Conservation (phyloP, 2,113 vertebrate genomes). For the Hipposideros armiger region DNA sequence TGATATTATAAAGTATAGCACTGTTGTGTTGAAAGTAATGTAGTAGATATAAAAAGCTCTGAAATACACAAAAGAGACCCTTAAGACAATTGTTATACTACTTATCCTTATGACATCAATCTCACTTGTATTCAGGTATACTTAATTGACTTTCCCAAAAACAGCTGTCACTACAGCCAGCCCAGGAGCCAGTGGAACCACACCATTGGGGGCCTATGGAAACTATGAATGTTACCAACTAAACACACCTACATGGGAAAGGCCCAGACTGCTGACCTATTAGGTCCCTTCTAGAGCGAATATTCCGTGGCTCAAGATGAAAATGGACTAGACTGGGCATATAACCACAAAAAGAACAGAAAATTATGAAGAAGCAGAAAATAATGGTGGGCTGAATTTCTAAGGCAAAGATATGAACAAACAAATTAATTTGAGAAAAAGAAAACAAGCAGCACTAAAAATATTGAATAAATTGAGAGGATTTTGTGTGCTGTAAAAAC, state of each 20-base stretch:
- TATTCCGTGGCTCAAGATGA: background rate
- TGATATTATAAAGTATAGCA: background rate
- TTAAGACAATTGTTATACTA: background rate
- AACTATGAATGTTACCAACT: background rate
- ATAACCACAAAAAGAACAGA: background rate
- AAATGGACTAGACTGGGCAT: background rate
- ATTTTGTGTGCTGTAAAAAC: background rate
- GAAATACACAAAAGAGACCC: background rate
- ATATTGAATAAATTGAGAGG: background rate
- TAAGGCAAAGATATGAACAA: background rate
- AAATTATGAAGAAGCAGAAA: slow-evolving; percentile 8
- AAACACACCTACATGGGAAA: background rate
- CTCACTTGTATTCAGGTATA: background rate
- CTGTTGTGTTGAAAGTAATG: background rate
- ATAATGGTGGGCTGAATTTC: background rate
- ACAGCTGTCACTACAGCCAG: background rate
- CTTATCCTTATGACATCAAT: background rate
- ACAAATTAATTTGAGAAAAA: slow-evolving; percentile 22
- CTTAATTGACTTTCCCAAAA: background rate
- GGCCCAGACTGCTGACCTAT: background rate
- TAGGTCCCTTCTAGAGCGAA: background rate
- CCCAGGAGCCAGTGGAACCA: background rate
- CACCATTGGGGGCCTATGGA: background rate
- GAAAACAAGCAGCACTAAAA: background rate
- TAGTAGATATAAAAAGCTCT: background rate